Evolutionary conservation across 2,113 vertebrate genomes (phyloP), one percentile per base, ranked within the genome.

Genomic region (Danio rerio): DNA sequence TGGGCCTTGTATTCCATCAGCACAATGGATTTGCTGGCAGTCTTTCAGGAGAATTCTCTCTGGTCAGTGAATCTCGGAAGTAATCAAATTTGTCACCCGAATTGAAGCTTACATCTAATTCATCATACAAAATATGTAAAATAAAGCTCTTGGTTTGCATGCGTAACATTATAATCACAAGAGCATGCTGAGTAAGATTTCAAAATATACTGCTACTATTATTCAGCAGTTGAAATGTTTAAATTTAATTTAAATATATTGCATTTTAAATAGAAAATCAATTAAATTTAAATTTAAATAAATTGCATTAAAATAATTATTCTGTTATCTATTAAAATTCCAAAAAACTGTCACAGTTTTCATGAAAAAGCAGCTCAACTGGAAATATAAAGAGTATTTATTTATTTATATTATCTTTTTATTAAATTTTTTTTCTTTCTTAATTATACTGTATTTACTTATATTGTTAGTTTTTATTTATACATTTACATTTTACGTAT

Each of bases 1-100:
- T n/a, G 61, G 56, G 9, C 16, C 56, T 47, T 45, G 73, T 62
- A 61, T 47, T 47, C 18, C 74, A 77, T 77, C 56, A 31, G 74
- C 58, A 31, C 18, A 31, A 77, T 77, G 58, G 18, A 62, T 16
- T 59, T n/a, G 40, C 55, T 75, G 72, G 58, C 56, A 50, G 12
- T 21, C 43, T 61, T 77, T 62, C 58, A 77, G 50, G 20, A 50
- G 8, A 77, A 15, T 21, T 75, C 9, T 0, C 40, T 10, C 8
- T 62, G 45, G 18, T 31, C n/a, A 62, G 31, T 62, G 40, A 75
- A 59, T 75, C 16, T 7, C n/a, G 20, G 40, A 59, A 45, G 9
- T 58, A 58, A 74, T 59, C 16, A 47, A 59, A n/a, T 59, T 47
- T 75, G 55, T 59, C 53, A 20, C n/a, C 40, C 40, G 45, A 45